Evolutionary conservation across 2,888 invertebrate genomes (phyloP), one percentile per base, ranked within the genome.

Genomic region (Dicycla oo): DNA sequence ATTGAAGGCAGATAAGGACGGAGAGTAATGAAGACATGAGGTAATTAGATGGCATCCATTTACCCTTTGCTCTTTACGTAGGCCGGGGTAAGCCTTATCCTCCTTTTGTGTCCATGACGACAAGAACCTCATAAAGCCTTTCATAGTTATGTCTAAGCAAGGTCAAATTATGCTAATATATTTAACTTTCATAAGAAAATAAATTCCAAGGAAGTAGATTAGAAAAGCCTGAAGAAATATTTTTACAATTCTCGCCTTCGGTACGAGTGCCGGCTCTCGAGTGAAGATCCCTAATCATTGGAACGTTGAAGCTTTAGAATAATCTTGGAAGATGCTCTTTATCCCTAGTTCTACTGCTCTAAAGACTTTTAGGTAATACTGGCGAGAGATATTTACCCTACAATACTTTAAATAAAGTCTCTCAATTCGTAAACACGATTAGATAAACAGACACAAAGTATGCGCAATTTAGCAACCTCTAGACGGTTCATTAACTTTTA

Each of bases 31-130:
- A 77, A 73, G 73, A 83, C 84, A 63, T 54, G 73, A 65, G 69
- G 79, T 81, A 76, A 85, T 84, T 81, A 82, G 80, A 80, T 73
- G 58, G 69, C 40, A 54, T 69, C 69, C 43, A 54, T 74, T 68
- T 68, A 65, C 68, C 73, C 68, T 69, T 81, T 73, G 49, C 64
- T 72, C 56, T 67, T 57, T 49, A 45, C 30, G 13, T 49, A 69
- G 43, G 56, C 20, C 45, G 53, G 58, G 58, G 58, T 23, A 15
- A 38, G 23, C 23, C 15, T 18, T 45, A 38, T 60, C 3, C 4
- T 54, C 11, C 82, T 64, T 70, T 71, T 64, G 76, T 61, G 64
- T 56, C 18, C 34, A 43, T n/a, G 26, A 60, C 7, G 53, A 26
- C 20, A n/a, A 8, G n/a, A 51, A 40, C n/a, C 7, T 66, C 45